Evolutionary conservation across 2,888 invertebrate species (phyloP).

Genomic region (Brachylomia viminalis): DNA sequence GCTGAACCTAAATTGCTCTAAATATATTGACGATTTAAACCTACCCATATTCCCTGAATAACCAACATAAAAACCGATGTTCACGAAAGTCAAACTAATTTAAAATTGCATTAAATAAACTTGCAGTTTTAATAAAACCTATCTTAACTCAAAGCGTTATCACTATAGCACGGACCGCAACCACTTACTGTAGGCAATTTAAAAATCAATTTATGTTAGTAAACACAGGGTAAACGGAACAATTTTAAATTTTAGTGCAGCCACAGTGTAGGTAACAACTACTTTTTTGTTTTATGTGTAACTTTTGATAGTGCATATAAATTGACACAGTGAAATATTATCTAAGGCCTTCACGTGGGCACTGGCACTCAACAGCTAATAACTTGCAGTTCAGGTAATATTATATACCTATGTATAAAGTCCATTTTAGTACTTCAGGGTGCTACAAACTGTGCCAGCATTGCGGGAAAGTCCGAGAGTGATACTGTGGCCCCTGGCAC

Average conservation of each 20-base stretch:
- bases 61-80: background rate
- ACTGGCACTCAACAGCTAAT: background rate
- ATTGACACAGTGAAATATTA: background rate
- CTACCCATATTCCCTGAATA: background rate
- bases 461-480: no score
- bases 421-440: no score
- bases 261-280: background rate
- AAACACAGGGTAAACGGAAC: conserved; percentile 2
- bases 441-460: no score
- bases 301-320: background rate
- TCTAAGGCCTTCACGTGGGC: background rate
- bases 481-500: no score
- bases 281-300: conserved; percentile 13
- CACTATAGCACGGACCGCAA: background rate
- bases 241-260: conserved; percentile 26
- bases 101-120: background rate
- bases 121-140: conserved; percentile 12
- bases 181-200: conserved; percentile 10
- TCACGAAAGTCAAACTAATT: background rate
- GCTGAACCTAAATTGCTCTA: background rate
- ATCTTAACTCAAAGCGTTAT: background rate
- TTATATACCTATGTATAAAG: no score
- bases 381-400: background rate
- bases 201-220: conserved; percentile 8
- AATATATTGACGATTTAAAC: background rate